Evolutionary conservation across 1,140 invertebrate genomes (phyloP), one percentile per base, ranked within the genome.

Genomic region (Parapsyche elsis): DNA sequence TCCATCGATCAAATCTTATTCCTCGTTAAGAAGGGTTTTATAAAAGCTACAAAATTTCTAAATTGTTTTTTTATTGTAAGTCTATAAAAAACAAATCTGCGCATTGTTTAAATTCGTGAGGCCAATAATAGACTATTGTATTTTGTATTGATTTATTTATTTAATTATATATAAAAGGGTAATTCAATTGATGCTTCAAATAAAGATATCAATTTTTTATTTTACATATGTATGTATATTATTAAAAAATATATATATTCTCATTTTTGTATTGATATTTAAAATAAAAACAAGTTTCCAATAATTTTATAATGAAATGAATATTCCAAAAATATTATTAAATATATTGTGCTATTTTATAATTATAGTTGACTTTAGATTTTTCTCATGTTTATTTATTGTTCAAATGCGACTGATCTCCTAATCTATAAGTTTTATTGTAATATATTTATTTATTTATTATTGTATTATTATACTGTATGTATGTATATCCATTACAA

Each of bases 391-490:
- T 38, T 38, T 38, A 38, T 38, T 38, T 38, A 38, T 38, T 38
- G 30, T 67, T 67, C 21, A 30, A 24, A 67, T 67, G 24, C 21
- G 64, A 67, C 64, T 67, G 64, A 67, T 67, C 64, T 67, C 64
- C 19, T 67, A 67, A 67, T 26, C 64, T 67, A 19, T 61, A 61
- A 61, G 57, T 19, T 61, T n/a, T 61, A 61, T 61, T 61, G 2
- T 61, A 61, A 61, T 61, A 19, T 61, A 61, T 19, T 61, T 19
- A 61, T 38, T 1, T 38, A 38, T 38, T 38, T 38, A 38, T 38
- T 38, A n/a, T n/a, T n/a, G n/a, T n/a, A n/a, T n/a, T n/a, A n/a
- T n/a, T n/a, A n/a, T 38, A 7, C 30, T 38, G 1, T 38, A 38
- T 4, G 7, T 38, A 38, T 38, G 30, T 38, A 38, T 4, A 38